phyloP scores from a whole-genome alignment of 2,888 invertebrate genomes.

The Homarus gammarus region DNA sequence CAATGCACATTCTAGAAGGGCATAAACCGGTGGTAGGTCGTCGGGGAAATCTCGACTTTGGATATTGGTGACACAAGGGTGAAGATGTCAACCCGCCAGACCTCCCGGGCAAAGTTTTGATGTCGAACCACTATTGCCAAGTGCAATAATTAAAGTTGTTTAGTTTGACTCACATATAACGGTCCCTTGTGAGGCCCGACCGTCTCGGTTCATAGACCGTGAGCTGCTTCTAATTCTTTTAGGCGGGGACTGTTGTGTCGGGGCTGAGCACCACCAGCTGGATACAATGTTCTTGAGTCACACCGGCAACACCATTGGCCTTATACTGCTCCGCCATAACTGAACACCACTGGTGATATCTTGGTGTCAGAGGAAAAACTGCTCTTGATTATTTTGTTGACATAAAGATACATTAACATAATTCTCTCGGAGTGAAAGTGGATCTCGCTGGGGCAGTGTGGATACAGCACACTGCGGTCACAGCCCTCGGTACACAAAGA shows the following conservation, averaged over 20 bases:
- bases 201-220: conserved; percentile 5
- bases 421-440: too few species aligned
- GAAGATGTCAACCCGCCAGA: not conserved
- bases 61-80: not conserved
- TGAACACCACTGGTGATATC: too few species aligned
- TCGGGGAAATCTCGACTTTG: conserved; percentile 1
- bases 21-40: not conserved
- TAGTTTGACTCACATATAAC: conserved; percentile 33
- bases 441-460: too few species aligned
- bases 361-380: too few species aligned
- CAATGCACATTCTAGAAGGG: conserved; percentile 57
- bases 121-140: conserved; percentile 35
- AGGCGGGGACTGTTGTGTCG: not conserved
- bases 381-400: too few species aligned
- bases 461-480: too few species aligned
- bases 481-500: too few species aligned
- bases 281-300: too few species aligned
- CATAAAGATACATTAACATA: too few species aligned
- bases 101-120: conserved; percentile 36
- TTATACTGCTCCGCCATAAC: too few species aligned
- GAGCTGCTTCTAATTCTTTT: conserved; percentile 6
- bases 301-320: too few species aligned
- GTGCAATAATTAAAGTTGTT: conserved; percentile 65
- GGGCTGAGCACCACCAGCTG: not conserved
- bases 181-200: conserved; percentile 6